Conservation (phyloP, 2,888 invertebrate species). For the Acrocyrtus sp. region DNA sequence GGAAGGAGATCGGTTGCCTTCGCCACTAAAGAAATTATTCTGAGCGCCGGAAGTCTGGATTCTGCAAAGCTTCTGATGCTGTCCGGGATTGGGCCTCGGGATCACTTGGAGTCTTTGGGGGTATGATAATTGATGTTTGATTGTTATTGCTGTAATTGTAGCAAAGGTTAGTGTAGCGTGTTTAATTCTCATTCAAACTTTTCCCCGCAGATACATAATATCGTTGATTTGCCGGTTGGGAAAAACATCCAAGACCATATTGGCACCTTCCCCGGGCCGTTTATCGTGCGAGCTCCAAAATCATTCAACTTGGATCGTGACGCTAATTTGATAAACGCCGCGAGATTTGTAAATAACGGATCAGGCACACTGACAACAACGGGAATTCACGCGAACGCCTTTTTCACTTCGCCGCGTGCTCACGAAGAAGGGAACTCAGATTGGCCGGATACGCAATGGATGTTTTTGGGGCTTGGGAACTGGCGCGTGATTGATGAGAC, state of each 20-base stretch:
- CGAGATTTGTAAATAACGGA: conserved; percentile 41
- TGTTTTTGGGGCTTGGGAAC: conserved; percentile 42
- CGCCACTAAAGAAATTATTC: conserved; percentile 57
- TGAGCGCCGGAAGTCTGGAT: conserved; percentile 53
- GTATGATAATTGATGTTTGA: too few relatives aligned
- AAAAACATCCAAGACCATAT: conserved; percentile 59
- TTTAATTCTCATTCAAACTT: too few relatives aligned
- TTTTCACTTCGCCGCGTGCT: conserved; percentile 51
- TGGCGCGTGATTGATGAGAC: conserved; percentile 43
- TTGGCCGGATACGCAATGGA: conserved; percentile 57
- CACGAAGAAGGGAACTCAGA: conserved; percentile 53
- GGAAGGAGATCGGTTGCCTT: conserved; percentile 50
- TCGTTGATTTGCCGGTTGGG: conserved; percentile 58
- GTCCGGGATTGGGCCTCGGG: conserved; percentile 56
- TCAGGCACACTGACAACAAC: conserved; percentile 48
- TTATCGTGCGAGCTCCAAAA: conserved; percentile 40
- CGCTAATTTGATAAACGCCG: conserved; percentile 33
- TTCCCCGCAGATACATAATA: conserved; percentile 49
- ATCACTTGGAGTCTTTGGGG: conserved; percentile 40
- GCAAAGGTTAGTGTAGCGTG: too few relatives aligned
- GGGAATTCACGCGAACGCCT: conserved; percentile 49
- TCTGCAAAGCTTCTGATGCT: conserved; percentile 55
- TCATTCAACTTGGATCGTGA: conserved; percentile 54
- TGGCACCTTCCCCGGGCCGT: conserved; percentile 56
- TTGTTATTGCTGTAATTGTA: too few relatives aligned